phyloP scores from a whole-genome alignment of 2,797 vertebrate species.

The Micrastur ruficollis region DNA sequence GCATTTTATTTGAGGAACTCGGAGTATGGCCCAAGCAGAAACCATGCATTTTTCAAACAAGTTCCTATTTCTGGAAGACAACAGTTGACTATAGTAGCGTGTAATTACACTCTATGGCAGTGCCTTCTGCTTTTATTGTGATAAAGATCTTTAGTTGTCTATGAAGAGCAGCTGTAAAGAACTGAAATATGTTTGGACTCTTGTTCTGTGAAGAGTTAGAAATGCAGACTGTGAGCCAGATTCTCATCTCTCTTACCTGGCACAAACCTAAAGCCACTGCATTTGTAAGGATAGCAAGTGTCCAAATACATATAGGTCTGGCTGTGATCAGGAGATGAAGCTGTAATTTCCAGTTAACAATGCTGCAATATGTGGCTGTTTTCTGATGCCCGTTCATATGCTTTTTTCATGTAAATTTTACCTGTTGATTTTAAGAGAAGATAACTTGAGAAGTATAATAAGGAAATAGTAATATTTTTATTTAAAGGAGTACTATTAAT shows the following conservation, averaged over 20 bases:
- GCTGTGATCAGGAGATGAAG: conserved; percentile 18
- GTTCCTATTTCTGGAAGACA: conserved; percentile 33
- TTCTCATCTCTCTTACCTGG: conserved; percentile 39
- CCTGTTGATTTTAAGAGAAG: conserved; percentile 4
- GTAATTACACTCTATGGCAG: conserved; percentile 42
- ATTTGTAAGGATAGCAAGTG: not conserved
- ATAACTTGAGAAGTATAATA: not conserved
- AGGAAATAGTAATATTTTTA: not conserved
- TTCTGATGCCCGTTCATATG: not conserved
- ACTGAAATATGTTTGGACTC: not conserved
- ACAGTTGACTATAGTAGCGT: conserved; percentile 26
- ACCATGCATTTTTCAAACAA: not conserved
- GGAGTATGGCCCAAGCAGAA: not conserved
- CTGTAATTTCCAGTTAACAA: not conserved
- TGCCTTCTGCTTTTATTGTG: conserved; percentile 42
- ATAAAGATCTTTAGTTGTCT: conserved; percentile 54
- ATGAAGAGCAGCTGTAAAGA: conserved; percentile 46
- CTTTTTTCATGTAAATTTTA: not conserved
- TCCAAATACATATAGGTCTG: conserved; percentile 2
- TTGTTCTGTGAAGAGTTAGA: conserved; percentile 36
- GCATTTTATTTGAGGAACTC: not conserved
- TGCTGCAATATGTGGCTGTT: not conserved
- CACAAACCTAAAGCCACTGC: conserved; percentile 14
- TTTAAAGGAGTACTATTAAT: not conserved
- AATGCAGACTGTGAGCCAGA: not conserved